Evolutionary conservation across 2,888 invertebrate species (phyloP), one percentile per base, ranked within the genome.

Genomic region (Notocelia uddmanniana): DNA sequence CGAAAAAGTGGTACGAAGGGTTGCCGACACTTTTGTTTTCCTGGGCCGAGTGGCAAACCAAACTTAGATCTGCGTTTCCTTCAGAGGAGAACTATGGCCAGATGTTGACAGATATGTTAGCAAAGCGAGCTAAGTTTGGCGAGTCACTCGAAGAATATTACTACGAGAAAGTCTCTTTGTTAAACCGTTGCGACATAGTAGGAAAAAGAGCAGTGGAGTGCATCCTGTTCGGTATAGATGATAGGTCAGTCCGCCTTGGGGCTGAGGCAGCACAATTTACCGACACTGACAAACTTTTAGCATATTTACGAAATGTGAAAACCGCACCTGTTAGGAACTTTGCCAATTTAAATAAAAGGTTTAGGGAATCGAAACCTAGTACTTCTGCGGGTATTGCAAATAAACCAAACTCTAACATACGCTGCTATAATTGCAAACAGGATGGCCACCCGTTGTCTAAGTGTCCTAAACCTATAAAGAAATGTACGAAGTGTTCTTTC

Each of bases 211-310:
- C 75, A 11, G 75, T 75, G 2, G 76, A 75, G 18, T 75, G 75
- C 21, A 66, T 76, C 3, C 11, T 75, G 3, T 58, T 70, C 37
- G 75, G 76, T 0, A 72, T 75, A 34, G 70, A 72, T 15, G 75
- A 76, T 26, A 58, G 70, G 11, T 52, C 73, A 6, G 69, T 76
- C 3, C 58, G 76, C 10, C 48, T 74, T 60, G 74, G 76, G 1
- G 75, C 76, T 0, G 75, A 76, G 41, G 76, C 76, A 3, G 75
- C 55, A 5, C 67, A 74, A 63, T 76, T 69, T 60, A 59, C 66
- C 8, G 71, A 76, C 34, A 74, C 74, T 0, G 69, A 76, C 18
- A 74, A 75, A 34, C 19, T 76, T 18, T 50, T 78, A n/a, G 26
- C 62, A 0, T 76, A 74, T 48, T 67, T 75, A 19, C 34, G 73